These are phyloP conservation scores for Pelobates cultripes DNA, from an alignment of 2,797 vertebrate species.

Conservation along the genomic window DNA sequence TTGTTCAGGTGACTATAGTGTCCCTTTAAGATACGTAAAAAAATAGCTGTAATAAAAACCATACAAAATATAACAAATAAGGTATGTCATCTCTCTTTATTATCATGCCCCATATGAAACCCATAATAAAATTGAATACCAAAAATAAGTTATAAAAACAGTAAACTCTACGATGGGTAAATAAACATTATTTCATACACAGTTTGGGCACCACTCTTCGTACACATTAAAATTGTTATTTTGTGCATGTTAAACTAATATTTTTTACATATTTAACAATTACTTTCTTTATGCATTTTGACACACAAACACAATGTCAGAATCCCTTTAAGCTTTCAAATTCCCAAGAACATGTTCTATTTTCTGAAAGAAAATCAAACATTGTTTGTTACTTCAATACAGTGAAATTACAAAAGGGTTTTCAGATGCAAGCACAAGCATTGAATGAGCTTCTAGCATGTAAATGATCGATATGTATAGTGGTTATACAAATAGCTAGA, in stretches of 20 bases:
- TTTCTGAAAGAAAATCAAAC: not conserved
- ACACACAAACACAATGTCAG: not conserved
- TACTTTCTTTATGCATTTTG: not conserved
- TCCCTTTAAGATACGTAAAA: too few relatives aligned
- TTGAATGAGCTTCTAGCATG: not conserved
- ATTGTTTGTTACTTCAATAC: not conserved
- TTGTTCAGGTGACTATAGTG: too few relatives aligned
- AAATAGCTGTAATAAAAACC: too few relatives aligned
- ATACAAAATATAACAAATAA: too few relatives aligned
- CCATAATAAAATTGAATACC: too few relatives aligned
- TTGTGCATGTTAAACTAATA: not conserved
- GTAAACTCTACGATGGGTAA: too few relatives aligned
- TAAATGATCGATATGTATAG: conserved; percentile 4
- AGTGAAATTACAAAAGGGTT: not conserved
- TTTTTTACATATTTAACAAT: not conserved
- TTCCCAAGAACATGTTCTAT: not conserved
- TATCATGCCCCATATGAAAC: too few relatives aligned
- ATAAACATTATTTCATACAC: too few relatives aligned
- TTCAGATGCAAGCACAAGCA: not conserved
- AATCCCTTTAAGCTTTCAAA: not conserved
- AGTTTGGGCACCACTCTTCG: too few relatives aligned
- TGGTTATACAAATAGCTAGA: not conserved
- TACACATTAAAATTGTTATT: not conserved
- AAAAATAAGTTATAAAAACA: too few relatives aligned
- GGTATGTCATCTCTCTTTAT: too few relatives aligned